A percentile compares a stretch with the other conserved stretches of the same genome.
phyloP scores from a whole-genome alignment of 2,113 vertebrate species.

The Percopsis transmontana region DNA sequence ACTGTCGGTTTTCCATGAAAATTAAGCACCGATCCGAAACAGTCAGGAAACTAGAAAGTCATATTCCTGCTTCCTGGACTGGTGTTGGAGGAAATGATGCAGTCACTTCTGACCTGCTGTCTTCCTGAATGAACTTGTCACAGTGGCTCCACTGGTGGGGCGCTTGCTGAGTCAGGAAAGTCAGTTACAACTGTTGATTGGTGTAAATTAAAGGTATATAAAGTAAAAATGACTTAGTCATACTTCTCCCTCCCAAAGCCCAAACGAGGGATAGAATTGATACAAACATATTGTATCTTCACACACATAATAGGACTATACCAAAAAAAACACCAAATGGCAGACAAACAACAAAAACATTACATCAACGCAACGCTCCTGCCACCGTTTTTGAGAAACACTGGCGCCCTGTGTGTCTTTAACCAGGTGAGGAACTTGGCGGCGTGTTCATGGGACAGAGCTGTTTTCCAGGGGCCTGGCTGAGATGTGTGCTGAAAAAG shows the following conservation, averaged over 20 bases:
- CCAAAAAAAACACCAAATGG: too few species aligned
- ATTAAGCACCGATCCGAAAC: conserved; percentile 24
- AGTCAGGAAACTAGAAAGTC: conserved; percentile 57
- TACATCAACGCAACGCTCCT: too few species aligned
- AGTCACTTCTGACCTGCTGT: conserved; percentile 68
- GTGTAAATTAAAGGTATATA: too few species aligned
- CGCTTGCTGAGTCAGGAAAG: conserved; percentile 45
- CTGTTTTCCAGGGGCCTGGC: conserved; percentile 48
- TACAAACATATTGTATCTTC: too few species aligned
- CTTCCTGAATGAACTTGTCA: conserved; percentile 82
- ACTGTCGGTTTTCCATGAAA: conserved; percentile 31
- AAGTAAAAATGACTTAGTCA: neutral
- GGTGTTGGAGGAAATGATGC: conserved; percentile 74
- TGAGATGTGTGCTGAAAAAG: conserved; percentile 48
- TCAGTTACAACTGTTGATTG: conserved; percentile 11
- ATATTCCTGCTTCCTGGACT: conserved; percentile 69
- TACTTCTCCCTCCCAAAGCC: neutral
- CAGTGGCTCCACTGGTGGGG: conserved; percentile 47
- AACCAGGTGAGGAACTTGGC: conserved; percentile 28
- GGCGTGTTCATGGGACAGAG: conserved; percentile 47
- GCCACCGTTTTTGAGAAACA: too few species aligned
- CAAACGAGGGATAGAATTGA: too few species aligned
- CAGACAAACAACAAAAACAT: too few species aligned
- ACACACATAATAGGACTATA: too few species aligned
- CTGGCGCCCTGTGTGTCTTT: too few species aligned